These are phyloP conservation scores for Punctoribates punctum DNA, from an alignment of 2,888 invertebrate genomes.

Conservation along the genomic window DNA sequence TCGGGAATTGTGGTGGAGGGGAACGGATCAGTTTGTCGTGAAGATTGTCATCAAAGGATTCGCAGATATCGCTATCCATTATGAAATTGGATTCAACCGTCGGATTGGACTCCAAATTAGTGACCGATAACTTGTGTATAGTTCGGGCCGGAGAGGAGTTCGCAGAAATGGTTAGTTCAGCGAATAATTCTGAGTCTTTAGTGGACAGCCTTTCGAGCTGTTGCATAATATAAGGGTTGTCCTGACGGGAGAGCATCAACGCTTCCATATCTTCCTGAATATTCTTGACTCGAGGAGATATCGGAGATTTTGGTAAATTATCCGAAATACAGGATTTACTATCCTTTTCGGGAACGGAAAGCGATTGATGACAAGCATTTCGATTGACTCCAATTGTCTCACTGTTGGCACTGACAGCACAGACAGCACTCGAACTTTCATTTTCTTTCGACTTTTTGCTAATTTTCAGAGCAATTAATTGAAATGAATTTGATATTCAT, in stretches of 20 bases:
- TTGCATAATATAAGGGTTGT: slow-evolving; percentile 68
- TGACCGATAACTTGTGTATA: background rate
- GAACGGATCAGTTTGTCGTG: slow-evolving; percentile 78
- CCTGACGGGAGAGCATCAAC: slow-evolving; percentile 71
- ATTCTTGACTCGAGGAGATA: slow-evolving; percentile 46
- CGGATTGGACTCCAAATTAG: slow-evolving; percentile 9
- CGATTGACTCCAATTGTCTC: background rate
- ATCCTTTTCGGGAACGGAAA: background rate
- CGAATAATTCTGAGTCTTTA: background rate
- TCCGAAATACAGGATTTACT: background rate
- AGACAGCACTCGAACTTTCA: background rate
- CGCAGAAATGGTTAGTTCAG: slow-evolving; percentile 59
- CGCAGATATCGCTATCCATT: slow-evolving; percentile 10
- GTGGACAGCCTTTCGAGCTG: slow-evolving; percentile 46
- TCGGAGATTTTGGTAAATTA: slow-evolving; percentile 41
- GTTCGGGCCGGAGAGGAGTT: slow-evolving; percentile 34
- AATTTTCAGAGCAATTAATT: background rate
- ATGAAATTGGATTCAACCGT: background rate
- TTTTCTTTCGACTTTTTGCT: slow-evolving; percentile 23
- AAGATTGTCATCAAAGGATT: slow-evolving; percentile 56
- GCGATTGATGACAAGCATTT: background rate
- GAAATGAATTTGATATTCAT: background rate
- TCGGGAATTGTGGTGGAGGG: slow-evolving; percentile 63
- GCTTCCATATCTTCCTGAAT: slow-evolving; percentile 70
- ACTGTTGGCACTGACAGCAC: background rate